phyloP scores from a whole-genome alignment of 2,888 invertebrate species.

The Schizaphis graminum region DNA sequence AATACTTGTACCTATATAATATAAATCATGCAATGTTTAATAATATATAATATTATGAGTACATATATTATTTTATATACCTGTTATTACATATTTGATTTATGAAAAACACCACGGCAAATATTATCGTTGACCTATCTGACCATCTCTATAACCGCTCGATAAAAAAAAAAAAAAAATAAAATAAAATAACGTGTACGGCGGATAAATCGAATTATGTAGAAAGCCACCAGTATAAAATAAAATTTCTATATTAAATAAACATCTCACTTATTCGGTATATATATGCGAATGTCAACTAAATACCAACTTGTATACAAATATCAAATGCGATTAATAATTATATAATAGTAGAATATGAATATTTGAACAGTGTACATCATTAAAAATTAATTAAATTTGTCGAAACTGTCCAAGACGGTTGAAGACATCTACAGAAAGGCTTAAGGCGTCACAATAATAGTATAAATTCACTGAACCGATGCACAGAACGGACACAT shows the following conservation, averaged over 20 bases:
- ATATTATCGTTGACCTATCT: neutral
- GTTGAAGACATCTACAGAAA: neutral
- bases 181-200: neutral
- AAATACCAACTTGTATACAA: neutral
- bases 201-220: neutral
- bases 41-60: neutral
- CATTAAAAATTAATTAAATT: neutral
- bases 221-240: neutral
- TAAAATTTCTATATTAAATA: neutral
- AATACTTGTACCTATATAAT: neutral
- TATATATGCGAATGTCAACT: neutral
- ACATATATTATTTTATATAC: neutral
- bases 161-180: neutral
- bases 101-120: neutral
- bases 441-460: neutral
- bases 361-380: neutral
- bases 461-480: neutral
- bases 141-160: neutral
- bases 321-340: neutral
- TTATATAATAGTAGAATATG: neutral
- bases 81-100: neutral
- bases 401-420: neutral
- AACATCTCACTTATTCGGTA: neutral
- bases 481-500: neutral
- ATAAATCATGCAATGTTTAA: neutral